Evolutionary conservation across 2,113 vertebrate genomes (phyloP), one percentile per base, ranked within the genome.

Genomic region (Strigops habroptila): DNA sequence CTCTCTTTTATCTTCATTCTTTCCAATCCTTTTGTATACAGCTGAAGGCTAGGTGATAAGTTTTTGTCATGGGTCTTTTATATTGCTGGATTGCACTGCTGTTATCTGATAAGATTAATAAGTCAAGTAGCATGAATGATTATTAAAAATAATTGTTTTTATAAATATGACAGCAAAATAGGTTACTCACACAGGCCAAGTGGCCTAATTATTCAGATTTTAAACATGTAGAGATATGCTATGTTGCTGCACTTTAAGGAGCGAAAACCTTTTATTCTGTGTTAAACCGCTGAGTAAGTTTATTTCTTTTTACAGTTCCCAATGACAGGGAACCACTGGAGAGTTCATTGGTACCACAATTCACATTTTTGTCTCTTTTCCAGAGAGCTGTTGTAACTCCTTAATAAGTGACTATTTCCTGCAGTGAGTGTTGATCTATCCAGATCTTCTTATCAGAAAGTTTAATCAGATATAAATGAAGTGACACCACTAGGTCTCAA

Each of bases 141-240:
- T 95, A 95, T 96, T 96, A 95, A 97, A 82, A 96, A 75, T 95
- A 96, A 96, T 95, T 96, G 88, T 90, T 94, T 95, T 79, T 85
- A 88, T 90, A 82, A 78, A 90, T 92, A 82, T 87, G 88, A 94
- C 88, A 94, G 86, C 82, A 88, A 88, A 96, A 91, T 83, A 93
- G 84, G 92, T 91, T 96, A 88, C 64, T 83, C 39, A 68, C 51
- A 90, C 39, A 71, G 88, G 73, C 92, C 70, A 95, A 93, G 82
- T 95, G 94, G 93, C 92, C 88, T 80, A 91, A 14, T 96, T 96
- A 95, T 89, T 96, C 76, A 81, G 67, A 33, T 94, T 96, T 92
- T 95, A 83, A 85, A 75, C 1, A 2, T 44, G 44, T 48, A 65
- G 65, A 39, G 73, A 88, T 71, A 22, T 59, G 37, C n/a, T 92